Evolutionary conservation across 2,113 vertebrate species (phyloP).

Genomic region (Larimichthys crocea): DNA sequence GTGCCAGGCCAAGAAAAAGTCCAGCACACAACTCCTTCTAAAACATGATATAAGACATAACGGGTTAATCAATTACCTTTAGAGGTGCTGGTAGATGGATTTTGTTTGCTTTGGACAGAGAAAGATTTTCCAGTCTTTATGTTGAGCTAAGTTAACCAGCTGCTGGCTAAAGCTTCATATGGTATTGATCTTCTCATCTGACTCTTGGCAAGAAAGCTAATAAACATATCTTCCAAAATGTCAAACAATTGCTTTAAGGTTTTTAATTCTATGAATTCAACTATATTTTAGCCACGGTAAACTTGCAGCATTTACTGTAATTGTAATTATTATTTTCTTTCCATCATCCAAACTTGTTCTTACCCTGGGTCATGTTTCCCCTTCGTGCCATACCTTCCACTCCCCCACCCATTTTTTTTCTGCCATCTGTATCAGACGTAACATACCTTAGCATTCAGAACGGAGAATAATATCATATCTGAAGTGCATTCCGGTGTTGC

Average conservation of each 20-base stretch:
- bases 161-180: neutral
- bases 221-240: neutral
- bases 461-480: conserved; percentile 53
- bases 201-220: conserved; percentile 6
- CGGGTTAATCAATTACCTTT: too few species aligned
- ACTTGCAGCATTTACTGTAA: neutral
- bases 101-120: neutral
- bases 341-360: neutral
- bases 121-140: neutral
- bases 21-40: too few species aligned
- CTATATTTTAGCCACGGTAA: neutral
- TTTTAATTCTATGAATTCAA: neutral
- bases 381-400: conserved; percentile 1
- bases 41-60: too few species aligned
- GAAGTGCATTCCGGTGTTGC: conserved; percentile 58
- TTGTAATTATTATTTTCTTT: neutral
- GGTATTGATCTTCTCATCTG: neutral
- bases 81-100: neutral
- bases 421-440: conserved; percentile 33
- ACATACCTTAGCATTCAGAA: conserved; percentile 40
- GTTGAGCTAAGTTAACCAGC: neutral
- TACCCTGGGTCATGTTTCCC: neutral
- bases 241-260: neutral
- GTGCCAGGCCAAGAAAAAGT: too few species aligned
- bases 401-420: neutral